Conservation (phyloP, 2,888 invertebrate genomes). For the Megaustenia siamemsis region DNA sequence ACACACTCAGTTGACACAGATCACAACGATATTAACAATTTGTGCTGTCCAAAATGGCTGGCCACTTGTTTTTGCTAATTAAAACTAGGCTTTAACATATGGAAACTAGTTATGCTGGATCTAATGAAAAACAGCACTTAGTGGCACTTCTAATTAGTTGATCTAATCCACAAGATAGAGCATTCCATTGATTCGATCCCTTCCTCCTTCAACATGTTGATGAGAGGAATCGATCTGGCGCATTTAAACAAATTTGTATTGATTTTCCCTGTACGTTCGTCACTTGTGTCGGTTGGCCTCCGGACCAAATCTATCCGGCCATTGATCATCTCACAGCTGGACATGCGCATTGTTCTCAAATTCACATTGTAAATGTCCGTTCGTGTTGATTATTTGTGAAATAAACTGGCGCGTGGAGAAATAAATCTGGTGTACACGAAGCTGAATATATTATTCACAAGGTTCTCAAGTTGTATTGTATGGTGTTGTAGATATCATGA, state of each 20-base stretch:
- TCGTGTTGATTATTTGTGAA: neutral
- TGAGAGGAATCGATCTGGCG: slow-evolving; percentile 30
- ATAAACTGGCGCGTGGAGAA: neutral
- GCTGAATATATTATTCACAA: too few relatives aligned
- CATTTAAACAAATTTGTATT: slow-evolving; percentile 52
- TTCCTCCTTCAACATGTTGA: neutral
- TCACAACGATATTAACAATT: neutral
- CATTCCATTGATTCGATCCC: slow-evolving; percentile 31
- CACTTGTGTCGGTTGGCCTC: slow-evolving; percentile 4
- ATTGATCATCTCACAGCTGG: slow-evolving; percentile 14
- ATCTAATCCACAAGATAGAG: slow-evolving; percentile 24
- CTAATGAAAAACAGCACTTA: slow-evolving; percentile 16
- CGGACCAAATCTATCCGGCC: neutral
- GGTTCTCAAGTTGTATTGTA: too few relatives aligned
- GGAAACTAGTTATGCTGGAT: neutral
- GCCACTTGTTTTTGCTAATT: slow-evolving; percentile 10
- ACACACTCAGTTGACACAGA: too few relatives aligned
- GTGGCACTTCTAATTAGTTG: slow-evolving; percentile 27
- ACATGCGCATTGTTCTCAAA: neutral
- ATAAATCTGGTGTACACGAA: neutral
- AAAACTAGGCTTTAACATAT: neutral
- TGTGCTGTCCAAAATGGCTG: neutral
- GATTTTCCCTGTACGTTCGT: slow-evolving; percentile 28
- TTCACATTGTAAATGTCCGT: neutral
- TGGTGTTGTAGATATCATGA: too few relatives aligned